A percentile compares a stretch with the other conserved stretches of the same genome.
Evolutionary conservation across 2,113 vertebrate species (phyloP).

Genomic region (Tiliqua scincoides): DNA sequence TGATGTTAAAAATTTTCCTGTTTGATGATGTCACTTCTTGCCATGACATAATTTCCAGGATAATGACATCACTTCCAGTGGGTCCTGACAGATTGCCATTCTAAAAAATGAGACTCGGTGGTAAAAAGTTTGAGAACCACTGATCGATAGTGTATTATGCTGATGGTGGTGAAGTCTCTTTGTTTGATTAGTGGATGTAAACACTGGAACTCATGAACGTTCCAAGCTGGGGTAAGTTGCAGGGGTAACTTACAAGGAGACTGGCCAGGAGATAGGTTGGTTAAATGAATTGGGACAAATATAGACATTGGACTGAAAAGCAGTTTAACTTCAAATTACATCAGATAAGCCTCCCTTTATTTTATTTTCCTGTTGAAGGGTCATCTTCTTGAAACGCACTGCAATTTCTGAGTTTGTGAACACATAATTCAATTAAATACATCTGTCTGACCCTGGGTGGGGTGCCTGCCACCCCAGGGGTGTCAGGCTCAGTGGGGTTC

Average conservation of each 20-base stretch:
- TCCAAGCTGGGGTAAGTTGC: neutral
- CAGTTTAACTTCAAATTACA: neutral
- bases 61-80: too few relatives aligned
- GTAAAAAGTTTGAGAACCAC: too few relatives aligned
- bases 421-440: neutral
- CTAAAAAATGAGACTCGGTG: too few relatives aligned
- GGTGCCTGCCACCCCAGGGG: too few relatives aligned
- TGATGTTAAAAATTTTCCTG: too few relatives aligned
- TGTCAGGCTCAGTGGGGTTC: too few relatives aligned
- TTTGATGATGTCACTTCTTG: too few relatives aligned
- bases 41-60: too few relatives aligned
- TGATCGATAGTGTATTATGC: neutral
- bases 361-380: neutral
- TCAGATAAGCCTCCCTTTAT: neutral
- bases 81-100: too few relatives aligned
- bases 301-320: neutral
- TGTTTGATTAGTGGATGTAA: neutral
- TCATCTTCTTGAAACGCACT: neutral
- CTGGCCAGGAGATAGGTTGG: neutral
- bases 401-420: neutral
- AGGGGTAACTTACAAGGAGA: neutral
- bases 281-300: neutral
- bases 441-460: too few relatives aligned
- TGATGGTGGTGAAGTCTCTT: neutral
- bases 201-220: neutral